Conservation (phyloP, 2,888 invertebrate genomes). For the Ophion slaviceki region DNA sequence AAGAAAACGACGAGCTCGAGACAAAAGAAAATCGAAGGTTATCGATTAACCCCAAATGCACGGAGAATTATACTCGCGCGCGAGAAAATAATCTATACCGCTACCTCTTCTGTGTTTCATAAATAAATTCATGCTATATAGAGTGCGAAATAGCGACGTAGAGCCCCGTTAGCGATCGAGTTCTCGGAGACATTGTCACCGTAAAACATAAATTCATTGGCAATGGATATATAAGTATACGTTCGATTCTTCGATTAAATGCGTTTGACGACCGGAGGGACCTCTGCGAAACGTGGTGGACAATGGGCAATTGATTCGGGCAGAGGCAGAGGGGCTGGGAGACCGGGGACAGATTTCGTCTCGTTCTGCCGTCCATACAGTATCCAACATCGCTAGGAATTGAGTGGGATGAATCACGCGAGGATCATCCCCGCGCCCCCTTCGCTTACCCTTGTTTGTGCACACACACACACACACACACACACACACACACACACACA, state of each 20-base stretch:
- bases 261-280: constrained; percentile 47
- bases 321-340: constrained; percentile 1
- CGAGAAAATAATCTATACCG: constrained; percentile 14
- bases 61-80: constrained; percentile 17
- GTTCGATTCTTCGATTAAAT: constrained; percentile 48
- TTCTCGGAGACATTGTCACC: neutral
- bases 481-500: neutral
- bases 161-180: neutral
- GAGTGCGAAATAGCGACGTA: neutral
- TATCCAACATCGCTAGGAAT: constrained; percentile 40
- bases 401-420: constrained; percentile 63
- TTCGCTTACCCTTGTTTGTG: constrained; percentile 9
- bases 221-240: constrained; percentile 7
- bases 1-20: neutral
- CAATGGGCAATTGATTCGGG: constrained; percentile 48
- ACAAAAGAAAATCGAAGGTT: constrained; percentile 11
- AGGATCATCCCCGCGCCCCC: constrained; percentile 12
- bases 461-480: constrained; percentile 14
- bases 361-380: constrained; percentile 29
- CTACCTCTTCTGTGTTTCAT: constrained; percentile 15
- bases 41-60: constrained; percentile 50
- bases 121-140: too few species aligned
- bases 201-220: constrained; percentile 37
- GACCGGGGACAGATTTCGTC: constrained; percentile 40
- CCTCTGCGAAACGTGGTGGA: constrained; percentile 34